These are phyloP conservation scores for Nomada flava DNA, from an alignment of 2,888 invertebrate genomes.

Conservation along the genomic window DNA sequence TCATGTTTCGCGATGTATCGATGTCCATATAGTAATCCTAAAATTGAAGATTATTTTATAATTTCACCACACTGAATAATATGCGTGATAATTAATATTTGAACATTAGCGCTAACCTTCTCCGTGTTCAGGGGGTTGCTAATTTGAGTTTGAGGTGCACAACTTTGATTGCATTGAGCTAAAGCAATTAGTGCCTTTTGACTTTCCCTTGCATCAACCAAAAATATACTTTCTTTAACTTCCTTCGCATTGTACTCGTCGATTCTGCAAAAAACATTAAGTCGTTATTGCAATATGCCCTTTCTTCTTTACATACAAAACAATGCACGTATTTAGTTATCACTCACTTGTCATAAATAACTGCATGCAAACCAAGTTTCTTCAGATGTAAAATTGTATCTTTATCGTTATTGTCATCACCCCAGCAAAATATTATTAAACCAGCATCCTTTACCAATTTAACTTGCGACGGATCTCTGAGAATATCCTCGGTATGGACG, in stretches of 20 bases:
- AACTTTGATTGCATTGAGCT: slow-evolving; percentile 82
- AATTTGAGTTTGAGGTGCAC: slow-evolving; percentile 69
- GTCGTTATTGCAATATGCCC: slow-evolving; percentile 34
- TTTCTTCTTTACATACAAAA: slow-evolving; percentile 2
- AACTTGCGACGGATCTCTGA: slow-evolving; percentile 93
- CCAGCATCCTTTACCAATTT: slow-evolving; percentile 91
- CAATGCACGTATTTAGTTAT: not conserved
- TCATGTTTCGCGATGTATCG: slow-evolving; percentile 80
- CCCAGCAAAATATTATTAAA: slow-evolving; percentile 98
- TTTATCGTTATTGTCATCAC: slow-evolving; percentile 96
- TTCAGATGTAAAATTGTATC: slow-evolving; percentile 94
- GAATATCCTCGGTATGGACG: slow-evolving; percentile 96
- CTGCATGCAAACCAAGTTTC: slow-evolving; percentile 95
- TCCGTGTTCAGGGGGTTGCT: slow-evolving; percentile 71
- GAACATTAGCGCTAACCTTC: slow-evolving; percentile 51
- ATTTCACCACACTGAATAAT: not conserved
- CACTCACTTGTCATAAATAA: slow-evolving; percentile 96
- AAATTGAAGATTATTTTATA: not conserved
- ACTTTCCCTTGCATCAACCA: slow-evolving; percentile 91
- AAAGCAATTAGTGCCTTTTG: slow-evolving; percentile 87
- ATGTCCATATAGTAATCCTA: slow-evolving; percentile 82
- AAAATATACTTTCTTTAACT: slow-evolving; percentile 93
- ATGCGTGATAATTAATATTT: not conserved
- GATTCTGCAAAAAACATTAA: slow-evolving; percentile 84
- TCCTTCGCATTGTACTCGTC: slow-evolving; percentile 90